Conservation (phyloP, 1,140 invertebrate species). For the Bombyx mandarina region DNA sequence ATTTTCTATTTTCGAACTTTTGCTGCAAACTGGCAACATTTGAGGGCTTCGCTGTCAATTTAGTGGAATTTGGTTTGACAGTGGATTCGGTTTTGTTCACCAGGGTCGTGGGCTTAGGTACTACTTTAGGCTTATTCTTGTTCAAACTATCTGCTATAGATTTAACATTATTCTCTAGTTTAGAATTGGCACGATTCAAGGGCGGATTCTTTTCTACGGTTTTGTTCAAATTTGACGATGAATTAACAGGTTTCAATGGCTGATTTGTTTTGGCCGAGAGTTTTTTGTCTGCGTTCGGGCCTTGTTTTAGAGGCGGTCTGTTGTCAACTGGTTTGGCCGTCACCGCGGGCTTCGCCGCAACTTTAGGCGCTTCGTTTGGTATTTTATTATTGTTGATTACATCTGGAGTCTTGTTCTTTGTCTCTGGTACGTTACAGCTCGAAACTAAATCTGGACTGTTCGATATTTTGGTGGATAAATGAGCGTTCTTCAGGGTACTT, state of each 20-base stretch:
- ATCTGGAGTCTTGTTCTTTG: conserved; percentile 73
- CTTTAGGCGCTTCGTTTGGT: conserved; percentile 39
- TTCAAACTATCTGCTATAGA: conserved; percentile 55
- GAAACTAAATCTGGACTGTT: conserved; percentile 82
- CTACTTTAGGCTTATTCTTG: conserved; percentile 59
- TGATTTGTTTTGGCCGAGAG: conserved; percentile 29
- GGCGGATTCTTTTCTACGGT: conserved; percentile 36
- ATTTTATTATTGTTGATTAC: conserved; percentile 69
- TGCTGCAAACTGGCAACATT: conserved; percentile 82
- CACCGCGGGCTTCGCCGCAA: conserved; percentile 37
- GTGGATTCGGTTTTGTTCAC: conserved; percentile 46
- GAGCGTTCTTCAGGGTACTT: conserved; percentile 36
- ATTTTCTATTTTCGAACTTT: conserved; percentile 77
- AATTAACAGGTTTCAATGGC: conserved; percentile 36
- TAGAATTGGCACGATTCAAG: conserved; percentile 35
- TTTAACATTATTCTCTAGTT: conserved; percentile 54
- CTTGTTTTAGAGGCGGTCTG: conserved; percentile 42
- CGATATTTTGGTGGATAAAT: conserved; percentile 39
- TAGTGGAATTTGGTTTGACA: conserved; percentile 58
- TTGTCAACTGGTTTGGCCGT: conserved; percentile 43
- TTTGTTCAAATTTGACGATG: conserved; percentile 30
- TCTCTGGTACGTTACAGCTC: conserved; percentile 70
- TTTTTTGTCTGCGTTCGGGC: conserved; percentile 44
- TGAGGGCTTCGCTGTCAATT: conserved; percentile 73
- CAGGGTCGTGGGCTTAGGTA: conserved; percentile 47